phyloP scores from a whole-genome alignment of 2,797 vertebrate species.

The Botia kubotai region DNA sequence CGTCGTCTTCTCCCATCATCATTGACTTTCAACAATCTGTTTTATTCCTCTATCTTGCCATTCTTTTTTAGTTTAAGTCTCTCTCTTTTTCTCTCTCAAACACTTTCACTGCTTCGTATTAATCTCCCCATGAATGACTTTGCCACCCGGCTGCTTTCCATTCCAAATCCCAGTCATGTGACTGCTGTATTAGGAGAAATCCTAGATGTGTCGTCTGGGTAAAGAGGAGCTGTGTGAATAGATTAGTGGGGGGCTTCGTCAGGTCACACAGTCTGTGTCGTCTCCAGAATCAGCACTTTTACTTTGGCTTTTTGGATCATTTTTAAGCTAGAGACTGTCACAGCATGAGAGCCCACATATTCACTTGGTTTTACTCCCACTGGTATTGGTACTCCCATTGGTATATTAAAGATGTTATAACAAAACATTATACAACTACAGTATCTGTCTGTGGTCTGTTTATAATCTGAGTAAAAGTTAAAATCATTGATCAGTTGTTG shows the following conservation, averaged over 20 bases:
- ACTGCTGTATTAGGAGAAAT: slow-evolving; percentile 78
- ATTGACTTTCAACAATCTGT: slow-evolving; percentile 15
- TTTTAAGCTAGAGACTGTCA: slow-evolving; percentile 17
- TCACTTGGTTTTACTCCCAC: background rate
- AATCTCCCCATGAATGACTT: slow-evolving; percentile 79
- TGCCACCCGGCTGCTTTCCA: slow-evolving; percentile 64
- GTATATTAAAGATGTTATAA: background rate
- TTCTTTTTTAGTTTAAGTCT: slow-evolving; percentile 41
- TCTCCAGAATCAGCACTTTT: slow-evolving; percentile 53
- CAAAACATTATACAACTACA: too few species aligned
- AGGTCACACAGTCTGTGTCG: slow-evolving; percentile 74
- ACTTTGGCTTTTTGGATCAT: slow-evolving; percentile 24
- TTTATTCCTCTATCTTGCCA: background rate
- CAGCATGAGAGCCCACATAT: slow-evolving; percentile 2
- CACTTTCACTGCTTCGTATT: slow-evolving; percentile 50
- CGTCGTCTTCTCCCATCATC: slow-evolving; percentile 12
- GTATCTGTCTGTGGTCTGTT: background rate
- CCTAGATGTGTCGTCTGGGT: slow-evolving; percentile 74
- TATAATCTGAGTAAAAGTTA: background rate
- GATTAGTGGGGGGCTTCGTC: slow-evolving; percentile 77
- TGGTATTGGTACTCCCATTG: background rate
- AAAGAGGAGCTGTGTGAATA: slow-evolving; percentile 72
- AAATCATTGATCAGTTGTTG: background rate
- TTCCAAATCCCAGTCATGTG: slow-evolving; percentile 77
- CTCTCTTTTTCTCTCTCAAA: slow-evolving; percentile 31